These are phyloP conservation scores for Meda fulgida DNA, from an alignment of 2,797 vertebrate species.

Conservation along the genomic window DNA sequence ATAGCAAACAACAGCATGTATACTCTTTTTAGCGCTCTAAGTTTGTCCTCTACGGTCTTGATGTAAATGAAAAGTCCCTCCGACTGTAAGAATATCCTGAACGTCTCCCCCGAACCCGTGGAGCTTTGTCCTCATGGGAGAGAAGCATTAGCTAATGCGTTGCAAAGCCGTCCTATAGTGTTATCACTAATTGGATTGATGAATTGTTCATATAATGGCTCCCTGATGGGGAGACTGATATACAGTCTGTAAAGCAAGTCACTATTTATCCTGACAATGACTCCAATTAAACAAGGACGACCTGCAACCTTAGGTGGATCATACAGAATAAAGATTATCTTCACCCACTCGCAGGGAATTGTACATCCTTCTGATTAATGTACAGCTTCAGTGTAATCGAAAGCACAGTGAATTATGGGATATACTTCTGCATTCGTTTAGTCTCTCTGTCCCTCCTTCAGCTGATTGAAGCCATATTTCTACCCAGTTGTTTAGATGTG, in stretches of 20 bases:
- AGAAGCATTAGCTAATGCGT: slow-evolving; percentile 59
- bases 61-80: slow-evolving; percentile 36
- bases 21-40: not conserved
- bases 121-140: slow-evolving; percentile 45
- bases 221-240: slow-evolving; percentile 60
- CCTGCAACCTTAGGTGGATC: slow-evolving; percentile 42
- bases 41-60: slow-evolving; percentile 37
- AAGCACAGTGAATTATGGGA: slow-evolving; percentile 21
- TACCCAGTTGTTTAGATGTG: slow-evolving; percentile 19
- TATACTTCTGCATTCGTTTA: slow-evolving; percentile 4
- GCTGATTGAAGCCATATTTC: slow-evolving; percentile 43
- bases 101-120: slow-evolving; percentile 23
- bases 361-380: slow-evolving; percentile 28
- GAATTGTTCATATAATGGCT: slow-evolving; percentile 63
- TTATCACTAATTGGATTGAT: slow-evolving; percentile 63
- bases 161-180: slow-evolving; percentile 63
- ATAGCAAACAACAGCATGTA: not conserved
- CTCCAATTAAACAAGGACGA: slow-evolving; percentile 60
- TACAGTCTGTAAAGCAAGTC: slow-evolving; percentile 54
- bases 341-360: slow-evolving; percentile 38
- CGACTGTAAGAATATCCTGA: slow-evolving; percentile 25
- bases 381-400: slow-evolving; percentile 29
- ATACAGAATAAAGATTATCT: slow-evolving; percentile 53
- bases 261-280: slow-evolving; percentile 60
- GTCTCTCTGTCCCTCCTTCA: slow-evolving; percentile 4